Evolutionary conservation across 2,797 vertebrate genomes (phyloP).

Genomic region (Neomorphus geoffroyi): DNA sequence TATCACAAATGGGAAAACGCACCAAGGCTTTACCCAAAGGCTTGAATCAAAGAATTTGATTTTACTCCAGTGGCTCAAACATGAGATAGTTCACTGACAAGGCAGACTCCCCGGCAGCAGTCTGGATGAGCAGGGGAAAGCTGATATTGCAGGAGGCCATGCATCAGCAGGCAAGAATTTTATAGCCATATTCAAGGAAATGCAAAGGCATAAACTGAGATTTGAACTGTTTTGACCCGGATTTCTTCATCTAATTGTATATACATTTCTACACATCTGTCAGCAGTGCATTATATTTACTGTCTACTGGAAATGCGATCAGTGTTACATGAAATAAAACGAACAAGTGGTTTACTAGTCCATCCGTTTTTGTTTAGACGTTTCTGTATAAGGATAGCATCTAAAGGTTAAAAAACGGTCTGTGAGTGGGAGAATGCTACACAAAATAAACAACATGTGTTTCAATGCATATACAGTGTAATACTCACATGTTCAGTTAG

Average conservation of each 20-base stretch:
- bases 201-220: neutral
- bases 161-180: neutral
- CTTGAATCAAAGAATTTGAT: neutral
- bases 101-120: neutral
- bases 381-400: neutral
- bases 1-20: neutral
- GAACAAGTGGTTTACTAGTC: neutral
- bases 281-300: conserved; percentile 1
- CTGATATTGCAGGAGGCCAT: neutral
- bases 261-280: conserved; percentile 11
- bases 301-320: conserved; percentile 45
- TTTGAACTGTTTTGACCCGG: neutral
- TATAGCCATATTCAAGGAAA: conserved; percentile 16
- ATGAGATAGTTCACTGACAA: neutral
- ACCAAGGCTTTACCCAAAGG: neutral
- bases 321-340: conserved; percentile 25
- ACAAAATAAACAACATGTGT: conserved; percentile 30
- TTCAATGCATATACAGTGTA: neutral
- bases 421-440: neutral
- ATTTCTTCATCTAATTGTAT: conserved; percentile 16
- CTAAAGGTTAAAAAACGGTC: conserved; percentile 50
- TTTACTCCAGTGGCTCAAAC: neutral
- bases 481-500: conserved; percentile 10
- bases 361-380: neutral
- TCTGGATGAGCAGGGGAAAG: neutral